A percentile compares a stretch with the other conserved stretches of the same genome.
phyloP scores from a whole-genome alignment of 2,888 invertebrate genomes.

The Sinhomidia bicolor region DNA sequence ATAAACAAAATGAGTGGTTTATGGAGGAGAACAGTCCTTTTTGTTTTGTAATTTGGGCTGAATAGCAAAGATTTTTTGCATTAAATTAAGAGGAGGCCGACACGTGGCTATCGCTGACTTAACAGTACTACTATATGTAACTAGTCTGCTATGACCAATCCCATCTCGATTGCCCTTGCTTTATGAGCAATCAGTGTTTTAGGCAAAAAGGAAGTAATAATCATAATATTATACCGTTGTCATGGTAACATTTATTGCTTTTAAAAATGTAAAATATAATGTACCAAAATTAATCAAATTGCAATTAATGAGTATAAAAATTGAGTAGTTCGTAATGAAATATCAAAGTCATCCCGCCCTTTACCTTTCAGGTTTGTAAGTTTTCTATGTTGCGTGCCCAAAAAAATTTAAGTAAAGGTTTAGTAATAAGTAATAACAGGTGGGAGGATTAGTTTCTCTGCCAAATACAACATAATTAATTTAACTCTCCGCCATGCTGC shows the following conservation, averaged over 20 bases:
- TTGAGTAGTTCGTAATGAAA: too few relatives aligned
- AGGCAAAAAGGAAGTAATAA: background rate
- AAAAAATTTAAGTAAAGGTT: too few relatives aligned
- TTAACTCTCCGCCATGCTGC: background rate
- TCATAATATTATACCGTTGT: too few relatives aligned
- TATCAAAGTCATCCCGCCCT: too few relatives aligned
- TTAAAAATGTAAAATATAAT: too few relatives aligned
- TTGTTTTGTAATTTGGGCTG: constrained; percentile 28
- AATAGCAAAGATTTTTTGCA: constrained; percentile 3
- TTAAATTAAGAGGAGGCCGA: constrained; percentile 12
- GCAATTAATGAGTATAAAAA: too few relatives aligned
- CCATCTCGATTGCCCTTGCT: background rate
- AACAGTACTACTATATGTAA: background rate
- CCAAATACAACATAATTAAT: background rate
- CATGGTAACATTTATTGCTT: background rate
- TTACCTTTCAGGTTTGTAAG: too few relatives aligned
- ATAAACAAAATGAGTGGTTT: background rate
- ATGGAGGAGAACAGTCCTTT: background rate
- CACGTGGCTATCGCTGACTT: background rate
- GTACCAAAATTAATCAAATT: too few relatives aligned
- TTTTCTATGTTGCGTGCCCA: too few relatives aligned
- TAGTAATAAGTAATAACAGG: too few relatives aligned
- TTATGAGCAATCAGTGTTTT: background rate
- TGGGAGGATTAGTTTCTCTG: too few relatives aligned
- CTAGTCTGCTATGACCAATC: background rate